Evolutionary conservation across 2,888 invertebrate species (phyloP).

Genomic region (Phaonia tiefii): DNA sequence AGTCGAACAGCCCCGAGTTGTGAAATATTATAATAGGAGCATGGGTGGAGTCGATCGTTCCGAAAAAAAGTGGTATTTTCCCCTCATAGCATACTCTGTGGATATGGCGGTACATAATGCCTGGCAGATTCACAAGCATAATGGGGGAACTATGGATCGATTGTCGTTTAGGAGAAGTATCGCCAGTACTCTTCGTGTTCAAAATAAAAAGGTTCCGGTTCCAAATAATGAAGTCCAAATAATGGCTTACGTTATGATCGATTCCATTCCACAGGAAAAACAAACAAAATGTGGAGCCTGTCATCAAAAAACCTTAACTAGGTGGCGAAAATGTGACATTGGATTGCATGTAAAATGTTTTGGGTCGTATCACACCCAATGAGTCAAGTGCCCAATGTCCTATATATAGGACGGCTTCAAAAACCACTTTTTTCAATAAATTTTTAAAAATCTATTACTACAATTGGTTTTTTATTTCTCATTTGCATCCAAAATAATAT

Average conservation of each 20-base stretch:
- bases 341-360: too few relatives aligned
- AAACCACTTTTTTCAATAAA: too few relatives aligned
- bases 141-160: conserved; percentile 26
- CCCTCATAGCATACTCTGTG: conserved; percentile 33
- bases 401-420: too few relatives aligned
- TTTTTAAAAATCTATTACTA: too few relatives aligned
- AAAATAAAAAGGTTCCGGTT: neutral
- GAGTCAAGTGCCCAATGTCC: too few relatives aligned
- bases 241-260: conserved; percentile 17
- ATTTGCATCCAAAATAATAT: too few relatives aligned
- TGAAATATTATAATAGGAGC: neutral
- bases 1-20: conserved; percentile 17
- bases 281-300: conserved; percentile 14
- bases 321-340: neutral
- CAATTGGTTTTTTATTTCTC: too few relatives aligned
- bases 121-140: conserved; percentile 5
- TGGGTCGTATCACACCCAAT: too few relatives aligned
- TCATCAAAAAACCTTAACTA: neutral
- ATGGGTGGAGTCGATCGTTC: neutral
- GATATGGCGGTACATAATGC: conserved; percentile 36
- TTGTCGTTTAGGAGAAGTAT: neutral
- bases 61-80: neutral
- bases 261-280: conserved; percentile 30
- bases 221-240: neutral
- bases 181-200: neutral